Percentiles rank a stretch among this genome's conserved stretches.
These are phyloP conservation scores for Tenualosa thibaudeaui DNA, from an alignment of 2,797 vertebrate genomes.

Conservation along the genomic window DNA sequence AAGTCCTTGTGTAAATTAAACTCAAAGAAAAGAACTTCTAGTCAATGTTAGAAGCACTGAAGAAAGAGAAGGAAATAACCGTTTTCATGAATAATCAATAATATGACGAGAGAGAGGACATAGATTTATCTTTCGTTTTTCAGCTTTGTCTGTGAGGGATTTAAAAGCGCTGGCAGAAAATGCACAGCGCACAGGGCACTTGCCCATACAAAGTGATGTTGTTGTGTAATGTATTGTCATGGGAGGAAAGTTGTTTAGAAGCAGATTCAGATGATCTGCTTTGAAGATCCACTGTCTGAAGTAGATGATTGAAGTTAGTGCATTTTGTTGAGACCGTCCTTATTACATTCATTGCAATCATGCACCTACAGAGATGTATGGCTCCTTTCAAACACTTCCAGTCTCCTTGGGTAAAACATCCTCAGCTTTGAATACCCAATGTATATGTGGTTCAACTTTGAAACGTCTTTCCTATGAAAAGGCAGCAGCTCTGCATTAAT, in stretches of 20 bases:
- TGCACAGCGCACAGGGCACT: background rate
- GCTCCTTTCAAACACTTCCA: background rate
- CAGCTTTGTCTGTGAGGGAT: slow-evolving; percentile 8
- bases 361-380: background rate
- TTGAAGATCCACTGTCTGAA: slow-evolving; percentile 14
- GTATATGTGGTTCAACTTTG: slow-evolving; percentile 17
- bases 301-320: slow-evolving; percentile 8
- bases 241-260: slow-evolving; percentile 12
- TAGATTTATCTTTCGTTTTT: background rate
- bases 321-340: slow-evolving; percentile 4
- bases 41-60: slow-evolving; percentile 26
- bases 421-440: background rate
- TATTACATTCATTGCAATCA: slow-evolving; percentile 23
- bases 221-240: slow-evolving; percentile 4
- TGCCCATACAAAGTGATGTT: slow-evolving; percentile 1
- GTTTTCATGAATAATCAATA: slow-evolving; percentile 2
- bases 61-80: background rate
- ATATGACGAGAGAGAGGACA: background rate
- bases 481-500: slow-evolving; percentile 60
- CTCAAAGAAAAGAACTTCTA: slow-evolving; percentile 17
- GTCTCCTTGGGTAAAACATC: slow-evolving; percentile 4
- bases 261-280: background rate
- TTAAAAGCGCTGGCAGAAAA: background rate
- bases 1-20: slow-evolving; percentile 57
- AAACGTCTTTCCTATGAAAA: slow-evolving; percentile 43